These are phyloP conservation scores for Sebastolobus altivelis DNA, from an alignment of 2,797 vertebrate species.

Conservation along the genomic window DNA sequence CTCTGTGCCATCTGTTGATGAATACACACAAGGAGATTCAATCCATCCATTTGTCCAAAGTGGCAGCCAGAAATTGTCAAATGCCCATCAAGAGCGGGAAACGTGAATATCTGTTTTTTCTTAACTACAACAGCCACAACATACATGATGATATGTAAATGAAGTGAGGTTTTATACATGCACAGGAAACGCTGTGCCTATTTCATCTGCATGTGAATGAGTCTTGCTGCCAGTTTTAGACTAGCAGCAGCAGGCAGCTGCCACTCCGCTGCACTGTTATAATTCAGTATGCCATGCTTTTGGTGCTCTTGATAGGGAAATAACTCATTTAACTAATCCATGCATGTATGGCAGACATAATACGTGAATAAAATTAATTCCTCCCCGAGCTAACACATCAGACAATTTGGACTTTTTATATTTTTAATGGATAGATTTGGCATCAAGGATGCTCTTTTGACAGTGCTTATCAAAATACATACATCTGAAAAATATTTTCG, in stretches of 20 bases:
- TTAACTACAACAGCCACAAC: neutral
- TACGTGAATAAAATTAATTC: neutral
- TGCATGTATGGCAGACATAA: neutral
- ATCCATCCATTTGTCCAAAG: neutral
- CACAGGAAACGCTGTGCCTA: slow-evolving; percentile 3
- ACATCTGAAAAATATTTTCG: neutral
- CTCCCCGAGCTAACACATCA: neutral
- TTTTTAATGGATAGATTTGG: slow-evolving; percentile 1
- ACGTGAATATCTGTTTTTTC: slow-evolving; percentile 12
- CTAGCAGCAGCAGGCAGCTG: slow-evolving; percentile 45
- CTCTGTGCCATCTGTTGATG: neutral
- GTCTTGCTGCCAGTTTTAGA: slow-evolving; percentile 27
- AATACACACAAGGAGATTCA: slow-evolving; percentile 4
- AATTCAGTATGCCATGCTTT: neutral
- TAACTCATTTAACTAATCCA: neutral
- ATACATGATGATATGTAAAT: slow-evolving; percentile 38
- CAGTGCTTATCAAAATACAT: neutral
- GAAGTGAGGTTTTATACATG: slow-evolving; percentile 11
- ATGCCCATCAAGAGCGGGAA: neutral
- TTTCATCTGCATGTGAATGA: slow-evolving; percentile 45
- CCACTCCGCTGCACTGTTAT: slow-evolving; percentile 4
- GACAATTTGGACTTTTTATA: neutral
- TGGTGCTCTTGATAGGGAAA: slow-evolving; percentile 12
- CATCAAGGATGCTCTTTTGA: neutral
- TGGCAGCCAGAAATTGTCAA: slow-evolving; percentile 1